Evolutionary conservation across 2,888 invertebrate genomes (phyloP).

Genomic region (Helleia helle): DNA sequence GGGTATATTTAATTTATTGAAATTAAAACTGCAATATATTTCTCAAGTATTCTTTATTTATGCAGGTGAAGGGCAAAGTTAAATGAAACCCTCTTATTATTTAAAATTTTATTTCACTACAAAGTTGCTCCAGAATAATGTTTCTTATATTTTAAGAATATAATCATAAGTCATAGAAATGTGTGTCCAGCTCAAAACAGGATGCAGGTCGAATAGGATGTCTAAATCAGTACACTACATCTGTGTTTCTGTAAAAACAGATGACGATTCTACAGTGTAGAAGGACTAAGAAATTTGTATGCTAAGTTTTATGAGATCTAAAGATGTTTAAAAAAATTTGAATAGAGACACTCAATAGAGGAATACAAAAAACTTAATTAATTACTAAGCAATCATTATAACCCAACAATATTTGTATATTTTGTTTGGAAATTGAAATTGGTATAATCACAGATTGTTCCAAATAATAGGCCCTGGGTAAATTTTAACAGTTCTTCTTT

Average conservation of each 20-base stretch:
- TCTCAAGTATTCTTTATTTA: slow-evolving; percentile 62
- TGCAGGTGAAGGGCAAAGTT: slow-evolving; percentile 47
- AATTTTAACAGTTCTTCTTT: no score
- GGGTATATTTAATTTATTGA: slow-evolving; percentile 8
- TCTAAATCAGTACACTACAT: slow-evolving; percentile 17
- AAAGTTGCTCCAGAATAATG: slow-evolving; percentile 3
- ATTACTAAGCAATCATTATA: no score
- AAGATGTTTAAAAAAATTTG: no score
- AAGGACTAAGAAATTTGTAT: no score
- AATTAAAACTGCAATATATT: slow-evolving; percentile 67
- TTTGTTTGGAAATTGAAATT: no score
- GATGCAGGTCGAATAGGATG: slow-evolving; percentile 12
- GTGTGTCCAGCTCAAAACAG: slow-evolving; percentile 17
- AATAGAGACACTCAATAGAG: no score
- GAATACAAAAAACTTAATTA: no score
- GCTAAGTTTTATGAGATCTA: no score
- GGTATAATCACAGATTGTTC: no score
- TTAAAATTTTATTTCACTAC: slow-evolving; percentile 31
- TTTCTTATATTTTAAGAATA: slow-evolving; percentile 5
- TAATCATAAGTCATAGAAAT: background rate
- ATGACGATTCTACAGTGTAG: no score
- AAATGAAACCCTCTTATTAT: slow-evolving; percentile 67
- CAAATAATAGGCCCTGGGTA: no score
- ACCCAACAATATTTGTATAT: no score
- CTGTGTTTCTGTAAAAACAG: background rate